These are phyloP conservation scores for Odontothrips loti DNA, from an alignment of 2,888 invertebrate species.

Conservation along the genomic window DNA sequence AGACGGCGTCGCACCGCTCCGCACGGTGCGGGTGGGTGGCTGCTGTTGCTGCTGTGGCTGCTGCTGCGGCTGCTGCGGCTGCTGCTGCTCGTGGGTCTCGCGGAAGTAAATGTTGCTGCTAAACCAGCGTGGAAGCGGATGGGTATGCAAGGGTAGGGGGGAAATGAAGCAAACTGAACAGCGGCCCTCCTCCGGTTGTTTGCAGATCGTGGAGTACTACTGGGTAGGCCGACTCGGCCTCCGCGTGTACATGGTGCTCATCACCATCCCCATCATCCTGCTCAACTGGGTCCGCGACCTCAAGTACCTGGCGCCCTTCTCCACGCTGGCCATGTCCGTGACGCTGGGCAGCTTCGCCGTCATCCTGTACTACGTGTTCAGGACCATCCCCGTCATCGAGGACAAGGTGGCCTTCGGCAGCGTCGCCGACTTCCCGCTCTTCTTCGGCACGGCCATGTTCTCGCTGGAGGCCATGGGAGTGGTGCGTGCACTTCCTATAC, in stretches of 20 bases:
- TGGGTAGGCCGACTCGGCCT: conserved; percentile 45
- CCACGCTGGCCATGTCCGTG: conserved; percentile 79
- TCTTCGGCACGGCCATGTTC: conserved; percentile 93
- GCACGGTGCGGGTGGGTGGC: neutral
- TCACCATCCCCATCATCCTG: conserved; percentile 55
- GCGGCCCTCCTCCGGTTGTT: conserved; percentile 40
- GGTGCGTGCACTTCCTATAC: conserved; percentile 53
- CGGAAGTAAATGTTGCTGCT: neutral
- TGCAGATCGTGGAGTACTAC: conserved; percentile 49
- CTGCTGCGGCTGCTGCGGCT: neutral
- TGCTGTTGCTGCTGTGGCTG: neutral
- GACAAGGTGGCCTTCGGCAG: conserved; percentile 61
- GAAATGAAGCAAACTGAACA: neutral
- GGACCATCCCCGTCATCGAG: conserved; percentile 61
- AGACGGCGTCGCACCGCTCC: no score
- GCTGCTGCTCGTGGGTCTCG: neutral
- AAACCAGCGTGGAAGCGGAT: no score
- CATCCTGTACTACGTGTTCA: conserved; percentile 79
- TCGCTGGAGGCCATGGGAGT: conserved; percentile 93
- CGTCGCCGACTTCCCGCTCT: conserved; percentile 72
- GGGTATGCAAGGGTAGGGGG: neutral
- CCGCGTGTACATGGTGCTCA: conserved; percentile 41
- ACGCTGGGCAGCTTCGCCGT: conserved; percentile 79
- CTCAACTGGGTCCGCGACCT: conserved; percentile 80
- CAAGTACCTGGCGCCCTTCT: conserved; percentile 83